These are phyloP conservation scores for Aphis craccivora DNA, from an alignment of 1,140 invertebrate genomes.

Conservation along the genomic window DNA sequence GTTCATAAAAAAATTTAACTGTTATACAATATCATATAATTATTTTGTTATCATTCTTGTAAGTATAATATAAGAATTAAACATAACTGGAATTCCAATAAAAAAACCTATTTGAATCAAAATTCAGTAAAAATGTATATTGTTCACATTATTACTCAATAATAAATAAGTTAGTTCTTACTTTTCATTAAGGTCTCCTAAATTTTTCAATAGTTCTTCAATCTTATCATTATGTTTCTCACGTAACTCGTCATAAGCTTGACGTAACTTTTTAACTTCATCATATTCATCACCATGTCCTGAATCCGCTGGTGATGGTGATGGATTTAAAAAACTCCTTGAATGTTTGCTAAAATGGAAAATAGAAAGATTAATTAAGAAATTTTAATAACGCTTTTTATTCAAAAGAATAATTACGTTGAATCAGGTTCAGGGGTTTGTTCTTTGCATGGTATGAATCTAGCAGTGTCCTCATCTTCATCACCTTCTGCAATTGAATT, in stretches of 20 bases:
- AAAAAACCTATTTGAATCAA: no score
- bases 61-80: no score
- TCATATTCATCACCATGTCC: conserved; percentile 84
- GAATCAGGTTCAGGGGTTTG: conserved; percentile 31
- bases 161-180: conserved; percentile 59
- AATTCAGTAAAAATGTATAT: not conserved
- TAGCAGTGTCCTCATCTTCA: conserved; percentile 45
- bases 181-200: conserved; percentile 78
- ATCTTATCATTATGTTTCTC: conserved; percentile 80
- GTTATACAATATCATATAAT: no score
- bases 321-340: conserved; percentile 57
- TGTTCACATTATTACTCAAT: not conserved
- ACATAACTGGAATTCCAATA: no score
- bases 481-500: conserved; percentile 53
- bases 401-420: conserved; percentile 13
- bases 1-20: no score
- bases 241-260: conserved; percentile 74
- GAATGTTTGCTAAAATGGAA: conserved; percentile 41
- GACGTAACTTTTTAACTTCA: conserved; percentile 59
- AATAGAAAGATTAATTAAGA: not conserved
- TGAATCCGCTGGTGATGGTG: conserved; percentile 79
- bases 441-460: not conserved
- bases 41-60: no score
- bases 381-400: not conserved
- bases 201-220: conserved; percentile 77